These are phyloP conservation scores for Acholoe squamosa DNA, from an alignment of 2,888 invertebrate species.

Conservation along the genomic window DNA sequence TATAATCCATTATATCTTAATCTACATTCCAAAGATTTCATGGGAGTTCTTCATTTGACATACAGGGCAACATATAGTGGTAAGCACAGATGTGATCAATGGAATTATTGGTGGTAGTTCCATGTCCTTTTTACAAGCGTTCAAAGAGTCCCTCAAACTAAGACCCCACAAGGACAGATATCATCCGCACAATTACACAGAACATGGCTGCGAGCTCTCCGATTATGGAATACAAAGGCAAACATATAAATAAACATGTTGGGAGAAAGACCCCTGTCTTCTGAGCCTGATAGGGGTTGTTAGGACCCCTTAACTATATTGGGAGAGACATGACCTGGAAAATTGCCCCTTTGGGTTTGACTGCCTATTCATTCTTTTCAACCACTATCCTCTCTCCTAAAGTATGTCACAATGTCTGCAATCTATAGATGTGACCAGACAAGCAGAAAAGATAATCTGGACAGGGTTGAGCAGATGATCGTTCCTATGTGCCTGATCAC, in stretches of 20 bases:
- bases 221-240: background rate
- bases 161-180: conserved; percentile 17
- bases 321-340: background rate
- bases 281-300: background rate
- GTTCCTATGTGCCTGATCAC: too few species aligned
- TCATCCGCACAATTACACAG: conserved; percentile 9
- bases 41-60: too few species aligned
- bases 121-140: background rate
- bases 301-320: background rate
- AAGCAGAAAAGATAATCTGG: too few species aligned
- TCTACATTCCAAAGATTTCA: too few species aligned
- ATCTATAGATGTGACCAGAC: too few species aligned
- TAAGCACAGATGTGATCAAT: too few species aligned
- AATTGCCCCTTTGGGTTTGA: conserved; percentile 15
- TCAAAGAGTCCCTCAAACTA: background rate
- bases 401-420: too few species aligned
- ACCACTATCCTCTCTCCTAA: background rate
- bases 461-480: too few species aligned
- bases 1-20: too few species aligned
- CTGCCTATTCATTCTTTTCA: background rate
- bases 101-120: background rate
- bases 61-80: too few species aligned
- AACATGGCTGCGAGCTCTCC: background rate
- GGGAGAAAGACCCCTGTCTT: background rate
- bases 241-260: conserved; percentile 10